Evolutionary conservation across 1,140 invertebrate genomes (phyloP).

Genomic region (Drosophila carrolli): DNA sequence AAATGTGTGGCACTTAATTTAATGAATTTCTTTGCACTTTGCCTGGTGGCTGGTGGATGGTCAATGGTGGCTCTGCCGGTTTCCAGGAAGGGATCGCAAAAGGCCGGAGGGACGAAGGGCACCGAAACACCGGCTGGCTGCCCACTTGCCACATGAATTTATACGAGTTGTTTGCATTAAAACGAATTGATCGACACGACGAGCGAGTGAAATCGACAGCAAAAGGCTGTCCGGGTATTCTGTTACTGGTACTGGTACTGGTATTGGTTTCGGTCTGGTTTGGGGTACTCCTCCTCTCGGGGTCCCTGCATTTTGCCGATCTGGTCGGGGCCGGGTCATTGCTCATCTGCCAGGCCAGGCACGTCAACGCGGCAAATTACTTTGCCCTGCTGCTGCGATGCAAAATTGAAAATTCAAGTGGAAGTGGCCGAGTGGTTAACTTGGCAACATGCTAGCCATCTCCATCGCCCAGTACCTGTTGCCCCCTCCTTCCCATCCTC

Average conservation of each 20-base stretch:
- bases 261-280: neutral
- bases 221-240: conserved; percentile 5
- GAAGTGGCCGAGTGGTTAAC: conserved; percentile 66
- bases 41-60: conserved; percentile 25
- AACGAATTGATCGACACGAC: conserved; percentile 81
- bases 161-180: conserved; percentile 83
- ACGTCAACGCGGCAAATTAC: conserved; percentile 82
- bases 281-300: neutral
- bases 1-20: conserved; percentile 82
- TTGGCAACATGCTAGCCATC: conserved; percentile 75
- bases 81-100: conserved; percentile 33
- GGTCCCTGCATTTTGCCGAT: neutral
- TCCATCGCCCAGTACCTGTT: conserved; percentile 11
- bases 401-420: conserved; percentile 80
- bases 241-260: conserved; percentile 8
- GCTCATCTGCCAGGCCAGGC: conserved; percentile 80
- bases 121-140: conserved; percentile 24
- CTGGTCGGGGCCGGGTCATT: conserved; percentile 59
- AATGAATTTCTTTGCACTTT: conserved; percentile 83
- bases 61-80: conserved; percentile 11
- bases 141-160: conserved; percentile 77
- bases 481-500: neutral
- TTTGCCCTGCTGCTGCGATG: conserved; percentile 70
- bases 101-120: neutral
- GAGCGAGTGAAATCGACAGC: conserved; percentile 53